A percentile compares a stretch with the other conserved stretches of the same genome.
phyloP scores from a whole-genome alignment of 2,888 invertebrate genomes.

The Leptinotarsa tumamoca region DNA sequence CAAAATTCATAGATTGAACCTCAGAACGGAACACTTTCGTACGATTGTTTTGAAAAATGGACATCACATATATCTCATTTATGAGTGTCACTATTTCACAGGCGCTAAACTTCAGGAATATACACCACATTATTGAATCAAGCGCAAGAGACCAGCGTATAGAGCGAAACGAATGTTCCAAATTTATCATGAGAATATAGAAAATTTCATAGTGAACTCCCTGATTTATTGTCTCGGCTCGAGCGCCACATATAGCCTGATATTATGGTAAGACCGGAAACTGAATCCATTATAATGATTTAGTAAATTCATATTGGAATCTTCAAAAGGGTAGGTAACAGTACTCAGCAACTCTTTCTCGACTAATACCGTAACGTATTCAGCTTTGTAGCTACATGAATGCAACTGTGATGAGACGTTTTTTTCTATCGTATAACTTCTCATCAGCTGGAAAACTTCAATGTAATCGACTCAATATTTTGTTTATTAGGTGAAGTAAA shows the following conservation, averaged over 20 bases:
- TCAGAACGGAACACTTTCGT: not conserved
- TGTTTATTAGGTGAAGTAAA: no score
- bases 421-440: not conserved
- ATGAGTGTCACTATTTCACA: not conserved
- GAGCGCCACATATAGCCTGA: constrained; percentile 39
- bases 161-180: constrained; percentile 16
- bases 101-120: constrained; percentile 5
- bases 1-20: no score
- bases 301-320: constrained; percentile 51
- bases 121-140: constrained; percentile 15
- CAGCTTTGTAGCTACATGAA: not conserved
- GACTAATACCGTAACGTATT: not conserved
- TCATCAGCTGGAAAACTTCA: no score
- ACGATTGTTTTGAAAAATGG: not conserved
- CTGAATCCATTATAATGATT: constrained; percentile 50
- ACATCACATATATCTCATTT: not conserved
- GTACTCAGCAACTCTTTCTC: constrained; percentile 18
- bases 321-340: constrained; percentile 42
- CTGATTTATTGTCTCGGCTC: constrained; percentile 40
- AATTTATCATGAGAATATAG: constrained; percentile 38
- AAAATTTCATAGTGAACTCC: constrained; percentile 40
- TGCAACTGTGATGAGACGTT: not conserved
- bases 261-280: constrained; percentile 43
- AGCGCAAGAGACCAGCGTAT: constrained; percentile 11
- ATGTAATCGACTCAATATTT: no score